These are phyloP conservation scores for Pseudomyrmex concolor DNA, from an alignment of 1,140 invertebrate species.

Conservation along the genomic window DNA sequence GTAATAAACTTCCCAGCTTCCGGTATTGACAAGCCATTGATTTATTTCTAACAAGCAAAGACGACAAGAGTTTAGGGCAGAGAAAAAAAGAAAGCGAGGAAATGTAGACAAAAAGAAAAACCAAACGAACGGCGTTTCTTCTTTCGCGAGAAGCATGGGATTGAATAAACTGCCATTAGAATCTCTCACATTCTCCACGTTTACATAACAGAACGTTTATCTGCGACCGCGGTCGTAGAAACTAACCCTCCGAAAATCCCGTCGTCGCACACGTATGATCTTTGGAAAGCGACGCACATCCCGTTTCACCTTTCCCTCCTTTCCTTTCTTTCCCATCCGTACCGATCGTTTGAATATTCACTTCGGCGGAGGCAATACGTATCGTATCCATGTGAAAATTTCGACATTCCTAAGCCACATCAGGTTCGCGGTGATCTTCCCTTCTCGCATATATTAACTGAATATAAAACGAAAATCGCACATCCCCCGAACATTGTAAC, in stretches of 20 bases:
- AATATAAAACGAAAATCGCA: constrained; percentile 33
- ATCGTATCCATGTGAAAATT: constrained; percentile 35
- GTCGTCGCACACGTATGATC: constrained; percentile 11
- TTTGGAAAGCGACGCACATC: constrained; percentile 1
- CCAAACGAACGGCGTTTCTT: constrained; percentile 14
- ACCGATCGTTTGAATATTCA: constrained; percentile 46
- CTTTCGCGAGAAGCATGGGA: neutral
- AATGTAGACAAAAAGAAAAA: neutral
- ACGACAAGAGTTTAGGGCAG: constrained; percentile 47
- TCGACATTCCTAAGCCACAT: constrained; percentile 33
- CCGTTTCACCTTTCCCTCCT: neutral
- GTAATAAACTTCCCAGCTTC: constrained; percentile 81
- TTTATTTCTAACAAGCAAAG: constrained; percentile 77
- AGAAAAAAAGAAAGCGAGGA: neutral
- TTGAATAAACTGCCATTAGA: constrained; percentile 50
- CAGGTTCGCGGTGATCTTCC: neutral
- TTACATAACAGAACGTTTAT: constrained; percentile 36
- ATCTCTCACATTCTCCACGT: constrained; percentile 2
- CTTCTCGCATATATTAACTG: constrained; percentile 32
- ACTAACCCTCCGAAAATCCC: constrained; percentile 9
- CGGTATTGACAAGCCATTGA: constrained; percentile 80
- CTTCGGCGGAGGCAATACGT: neutral
- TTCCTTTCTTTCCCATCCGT: neutral
- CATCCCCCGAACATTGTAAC: neutral
- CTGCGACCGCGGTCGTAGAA: constrained; percentile 1